Evolutionary conservation across 1,140 invertebrate species (phyloP).

Genomic region (Homalodisca vitripennis): DNA sequence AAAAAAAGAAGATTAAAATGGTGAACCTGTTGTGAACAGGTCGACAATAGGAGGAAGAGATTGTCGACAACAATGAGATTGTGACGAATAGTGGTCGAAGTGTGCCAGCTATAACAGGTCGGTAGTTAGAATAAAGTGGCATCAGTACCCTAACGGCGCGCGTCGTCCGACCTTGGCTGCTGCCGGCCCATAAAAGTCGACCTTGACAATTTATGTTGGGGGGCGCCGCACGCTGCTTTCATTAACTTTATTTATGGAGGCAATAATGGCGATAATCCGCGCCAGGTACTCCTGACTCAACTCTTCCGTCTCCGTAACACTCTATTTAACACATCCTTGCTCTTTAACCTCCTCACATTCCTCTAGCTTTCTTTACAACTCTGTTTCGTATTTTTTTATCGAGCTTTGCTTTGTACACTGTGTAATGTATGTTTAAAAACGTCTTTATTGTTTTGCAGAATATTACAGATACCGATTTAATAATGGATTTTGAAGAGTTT

Average conservation of each 20-base stretch:
- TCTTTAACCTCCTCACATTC: background rate
- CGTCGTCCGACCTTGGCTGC: too few relatives aligned
- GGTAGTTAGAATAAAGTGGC: background rate
- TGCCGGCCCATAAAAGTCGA: slow-evolving; percentile 4
- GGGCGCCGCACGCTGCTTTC: slow-evolving; percentile 11
- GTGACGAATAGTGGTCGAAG: background rate
- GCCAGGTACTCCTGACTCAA: slow-evolving; percentile 1
- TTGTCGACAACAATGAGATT: too few relatives aligned
- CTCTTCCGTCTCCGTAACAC: slow-evolving; percentile 1
- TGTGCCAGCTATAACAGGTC: slow-evolving; percentile 6
- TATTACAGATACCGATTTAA: too few relatives aligned
- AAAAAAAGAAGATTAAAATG: too few relatives aligned
- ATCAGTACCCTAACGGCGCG: slow-evolving; percentile 1
- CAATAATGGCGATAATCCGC: slow-evolving; percentile 9
- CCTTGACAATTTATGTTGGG: slow-evolving; percentile 14
- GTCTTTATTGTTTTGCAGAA: too few relatives aligned
- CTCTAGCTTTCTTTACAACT: background rate
- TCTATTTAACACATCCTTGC: slow-evolving; percentile 4
- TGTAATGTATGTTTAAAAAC: too few relatives aligned
- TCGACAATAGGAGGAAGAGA: too few relatives aligned
- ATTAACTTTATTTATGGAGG: slow-evolving; percentile 11
- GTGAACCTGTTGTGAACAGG: too few relatives aligned
- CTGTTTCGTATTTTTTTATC: too few relatives aligned
- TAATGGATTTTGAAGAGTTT: too few relatives aligned
- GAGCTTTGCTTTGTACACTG: too few relatives aligned